A percentile compares a stretch with the other conserved stretches of the same genome.
Conservation (phyloP, 1,140 invertebrate genomes). For the Probaryconus sp. region DNA sequence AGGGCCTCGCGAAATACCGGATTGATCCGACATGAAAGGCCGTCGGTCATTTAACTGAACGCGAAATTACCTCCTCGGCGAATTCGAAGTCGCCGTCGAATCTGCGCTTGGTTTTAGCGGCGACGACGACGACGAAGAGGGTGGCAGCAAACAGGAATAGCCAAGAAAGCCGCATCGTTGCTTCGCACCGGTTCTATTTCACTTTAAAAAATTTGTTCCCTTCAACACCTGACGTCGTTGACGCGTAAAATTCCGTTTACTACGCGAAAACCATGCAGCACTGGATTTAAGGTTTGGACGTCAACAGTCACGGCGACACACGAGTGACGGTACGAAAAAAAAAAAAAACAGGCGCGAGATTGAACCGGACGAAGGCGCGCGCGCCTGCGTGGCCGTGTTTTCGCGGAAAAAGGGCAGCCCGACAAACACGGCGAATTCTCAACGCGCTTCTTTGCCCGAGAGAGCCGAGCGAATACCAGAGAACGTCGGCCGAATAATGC, state of each 20-base stretch:
- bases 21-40: too few relatives aligned
- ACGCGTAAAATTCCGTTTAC: slow-evolving; percentile 4
- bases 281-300: slow-evolving; percentile 21
- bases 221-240: slow-evolving; percentile 5
- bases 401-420: slow-evolving; percentile 17
- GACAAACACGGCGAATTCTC: slow-evolving; percentile 8
- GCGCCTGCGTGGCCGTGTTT: slow-evolving; percentile 28
- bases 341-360: slow-evolving; percentile 38
- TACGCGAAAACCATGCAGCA: slow-evolving; percentile 21
- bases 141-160: slow-evolving; percentile 62
- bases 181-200: slow-evolving; percentile 39
- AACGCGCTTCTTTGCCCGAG: slow-evolving; percentile 41
- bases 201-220: slow-evolving; percentile 9
- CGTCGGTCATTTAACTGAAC: too few relatives aligned
- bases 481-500: slow-evolving; percentile 17
- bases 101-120: slow-evolving; percentile 81
- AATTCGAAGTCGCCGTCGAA: slow-evolving; percentile 85
- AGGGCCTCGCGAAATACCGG: too few relatives aligned
- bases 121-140: slow-evolving; percentile 70
- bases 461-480: slow-evolving; percentile 50
- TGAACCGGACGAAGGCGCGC: slow-evolving; percentile 26
- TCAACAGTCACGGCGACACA: slow-evolving; percentile 23
- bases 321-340: slow-evolving; percentile 36
- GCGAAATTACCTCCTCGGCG: slow-evolving; percentile 82
- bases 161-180: slow-evolving; percentile 51